phyloP scores from a whole-genome alignment of 1,140 invertebrate species.

The Philopotamus ludificatus region DNA sequence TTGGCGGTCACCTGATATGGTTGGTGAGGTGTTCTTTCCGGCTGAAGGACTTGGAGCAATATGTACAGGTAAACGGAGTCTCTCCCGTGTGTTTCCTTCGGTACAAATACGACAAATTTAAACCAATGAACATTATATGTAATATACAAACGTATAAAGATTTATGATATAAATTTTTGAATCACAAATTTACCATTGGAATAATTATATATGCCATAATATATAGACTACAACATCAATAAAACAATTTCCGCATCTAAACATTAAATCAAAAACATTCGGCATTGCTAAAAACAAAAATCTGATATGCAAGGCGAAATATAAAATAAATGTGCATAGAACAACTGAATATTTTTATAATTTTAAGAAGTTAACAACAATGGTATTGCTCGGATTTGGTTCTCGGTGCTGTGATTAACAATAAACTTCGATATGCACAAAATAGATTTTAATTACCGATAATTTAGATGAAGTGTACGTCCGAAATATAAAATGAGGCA shows the following conservation, averaged over 20 bases:
- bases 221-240: neutral
- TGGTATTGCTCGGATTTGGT: no score
- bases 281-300: no score
- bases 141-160: neutral
- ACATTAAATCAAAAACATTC: neutral
- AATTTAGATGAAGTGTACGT: no score
- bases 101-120: neutral
- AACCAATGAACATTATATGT: neutral
- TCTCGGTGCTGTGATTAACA: no score
- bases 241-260: neutral
- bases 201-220: neutral
- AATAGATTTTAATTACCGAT: no score
- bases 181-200: neutral
- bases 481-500: no score
- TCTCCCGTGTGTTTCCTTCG: conserved; percentile 69
- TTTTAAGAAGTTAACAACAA: no score
- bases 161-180: neutral
- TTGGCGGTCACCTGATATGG: conserved; percentile 49
- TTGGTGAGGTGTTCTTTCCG: conserved; percentile 69
- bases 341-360: no score
- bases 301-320: no score
- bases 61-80: conserved; percentile 71
- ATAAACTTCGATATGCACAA: no score
- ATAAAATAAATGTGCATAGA: no score
- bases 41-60: conserved; percentile 68